These are phyloP conservation scores for Portunus trituberculatus DNA, from an alignment of 1,140 invertebrate genomes.

Conservation along the genomic window DNA sequence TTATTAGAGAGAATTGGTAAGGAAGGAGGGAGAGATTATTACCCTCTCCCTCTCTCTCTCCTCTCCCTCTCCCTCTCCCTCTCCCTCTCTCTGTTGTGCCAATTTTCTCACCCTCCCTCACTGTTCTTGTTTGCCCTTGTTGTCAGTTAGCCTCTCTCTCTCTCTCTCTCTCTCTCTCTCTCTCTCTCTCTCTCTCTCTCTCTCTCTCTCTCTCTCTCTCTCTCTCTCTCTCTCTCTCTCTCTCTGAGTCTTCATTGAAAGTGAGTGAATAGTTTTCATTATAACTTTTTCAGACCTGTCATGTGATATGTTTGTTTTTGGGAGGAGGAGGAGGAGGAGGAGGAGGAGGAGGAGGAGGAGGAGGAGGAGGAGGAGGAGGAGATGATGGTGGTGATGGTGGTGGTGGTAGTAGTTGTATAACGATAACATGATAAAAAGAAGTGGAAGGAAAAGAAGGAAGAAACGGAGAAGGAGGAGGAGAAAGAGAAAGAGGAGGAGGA, in stretches of 20 bases:
- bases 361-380: not conserved
- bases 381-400: too few species aligned
- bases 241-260: not conserved
- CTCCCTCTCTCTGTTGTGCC: too few species aligned
- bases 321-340: not conserved
- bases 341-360: not conserved
- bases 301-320: not conserved
- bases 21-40: not conserved
- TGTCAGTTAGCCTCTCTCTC: too few species aligned
- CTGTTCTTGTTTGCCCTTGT: too few species aligned
- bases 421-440: too few species aligned
- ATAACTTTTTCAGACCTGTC: not conserved
- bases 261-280: not conserved
- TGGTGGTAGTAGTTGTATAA: too few species aligned
- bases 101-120: too few species aligned
- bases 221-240: conserved; percentile 32
- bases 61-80: not conserved
- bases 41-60: not conserved
- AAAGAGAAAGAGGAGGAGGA: too few species aligned
- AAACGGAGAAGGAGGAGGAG: too few species aligned
- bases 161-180: too few species aligned
- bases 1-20: not conserved
- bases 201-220: conserved; percentile 45
- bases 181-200: not conserved
- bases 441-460: too few species aligned